phyloP scores from a whole-genome alignment of 2,113 vertebrate genomes.

The Podarcis muralis region DNA sequence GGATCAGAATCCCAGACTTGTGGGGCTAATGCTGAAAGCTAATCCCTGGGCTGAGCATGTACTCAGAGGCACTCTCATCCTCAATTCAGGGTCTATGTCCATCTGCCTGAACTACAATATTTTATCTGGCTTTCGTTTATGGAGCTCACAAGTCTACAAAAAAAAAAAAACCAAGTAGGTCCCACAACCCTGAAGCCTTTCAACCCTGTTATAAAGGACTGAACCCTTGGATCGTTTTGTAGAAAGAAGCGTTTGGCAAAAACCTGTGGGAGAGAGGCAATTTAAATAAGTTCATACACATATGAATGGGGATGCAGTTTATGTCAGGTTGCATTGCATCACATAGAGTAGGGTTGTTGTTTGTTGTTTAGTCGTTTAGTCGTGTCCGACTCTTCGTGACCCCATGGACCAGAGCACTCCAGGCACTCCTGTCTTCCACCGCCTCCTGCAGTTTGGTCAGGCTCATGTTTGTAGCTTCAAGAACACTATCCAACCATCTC shows the following conservation, averaged over 20 bases:
- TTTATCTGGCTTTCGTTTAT: not conserved
- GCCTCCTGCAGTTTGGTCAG: no score
- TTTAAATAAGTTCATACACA: not conserved
- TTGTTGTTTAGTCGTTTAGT: no score
- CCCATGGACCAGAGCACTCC: no score
- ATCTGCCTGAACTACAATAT: not conserved
- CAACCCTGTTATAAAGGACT: not conserved
- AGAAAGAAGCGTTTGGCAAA: not conserved
- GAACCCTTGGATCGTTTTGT: not conserved
- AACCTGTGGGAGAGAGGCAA: not conserved
- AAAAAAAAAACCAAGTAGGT: not conserved
- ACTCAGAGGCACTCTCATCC: not conserved
- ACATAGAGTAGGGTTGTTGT: not conserved
- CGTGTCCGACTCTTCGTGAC: no score
- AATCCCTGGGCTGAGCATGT: not conserved
- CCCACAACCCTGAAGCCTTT: not conserved
- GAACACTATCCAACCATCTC: no score
- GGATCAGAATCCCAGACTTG: no score
- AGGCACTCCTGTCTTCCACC: no score
- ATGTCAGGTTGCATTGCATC: not conserved
- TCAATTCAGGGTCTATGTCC: not conserved
- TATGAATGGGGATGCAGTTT: not conserved
- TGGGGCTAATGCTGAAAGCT: no score
- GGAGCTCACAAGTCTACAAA: not conserved
- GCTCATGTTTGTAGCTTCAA: no score